Evolutionary conservation across 2,888 invertebrate species (phyloP), one percentile per base, ranked within the genome.

Genomic region (Flexamia atlantica): DNA sequence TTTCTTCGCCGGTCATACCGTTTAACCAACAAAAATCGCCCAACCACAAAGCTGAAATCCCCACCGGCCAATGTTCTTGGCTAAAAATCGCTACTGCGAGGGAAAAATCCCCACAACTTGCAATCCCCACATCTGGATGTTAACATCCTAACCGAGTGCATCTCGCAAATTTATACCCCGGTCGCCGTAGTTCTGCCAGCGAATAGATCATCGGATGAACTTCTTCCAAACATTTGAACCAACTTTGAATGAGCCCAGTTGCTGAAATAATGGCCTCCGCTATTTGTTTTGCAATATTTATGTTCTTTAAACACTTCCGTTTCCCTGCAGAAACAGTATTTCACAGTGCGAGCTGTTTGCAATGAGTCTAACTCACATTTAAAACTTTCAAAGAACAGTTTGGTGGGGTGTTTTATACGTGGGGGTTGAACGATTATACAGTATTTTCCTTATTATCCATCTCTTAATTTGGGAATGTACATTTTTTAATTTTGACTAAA

Each of bases 251-350:
- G 79, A 79, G 79, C 57, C 30, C n/a, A 28, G 50, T 79, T 57
- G 32, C 36, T 30, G 25, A 57, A 32, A 36, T 79, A 79, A 79
- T 79, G 79, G 79, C 20, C 79, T 5, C 36, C 23, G 79, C 50
- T 76, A 50, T 76, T 79, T 79, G 79, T 79, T 79, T 79, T 79
- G 36, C 79, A 32, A 79, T 79, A 57, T 79, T 79, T 79, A 79
- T 79, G 79, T 50, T 28, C 64, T 64, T 17, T 64, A 30, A 64
- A 64, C 64, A 28, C 64, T 28, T 64, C 64, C 4, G 64, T 64
- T 64, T 23, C 53, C 25, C 20, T 23, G 12, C 57, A 4, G 64
- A 64, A 64, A 64, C 64, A 64, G 64, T 64, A 64, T 64, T 64
- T 64, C 64, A 64, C 64, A 28, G 30, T 14, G 64, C 10, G 64